phyloP scores from a whole-genome alignment of 2,888 invertebrate species.

The Strigamia maritima region DNA sequence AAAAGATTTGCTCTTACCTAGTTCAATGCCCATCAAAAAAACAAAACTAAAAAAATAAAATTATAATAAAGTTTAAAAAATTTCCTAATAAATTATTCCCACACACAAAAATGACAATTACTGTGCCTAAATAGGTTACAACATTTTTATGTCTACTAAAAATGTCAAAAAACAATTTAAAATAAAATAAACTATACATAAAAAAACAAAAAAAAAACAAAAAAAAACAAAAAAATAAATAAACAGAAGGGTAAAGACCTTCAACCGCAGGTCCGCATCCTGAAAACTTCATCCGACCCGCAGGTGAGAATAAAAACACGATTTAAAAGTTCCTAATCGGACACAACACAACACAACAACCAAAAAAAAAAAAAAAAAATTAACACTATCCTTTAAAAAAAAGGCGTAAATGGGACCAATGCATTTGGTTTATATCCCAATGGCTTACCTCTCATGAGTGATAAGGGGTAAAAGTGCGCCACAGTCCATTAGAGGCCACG shows the following conservation, averaged over 20 bases:
- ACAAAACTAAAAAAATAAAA: neutral
- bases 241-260: neutral
- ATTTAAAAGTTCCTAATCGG: no score
- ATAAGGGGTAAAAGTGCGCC: neutral
- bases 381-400: neutral
- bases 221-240: neutral
- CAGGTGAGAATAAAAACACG: no score
- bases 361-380: no score
- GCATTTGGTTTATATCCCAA: neutral
- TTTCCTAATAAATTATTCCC: neutral
- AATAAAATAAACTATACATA: neutral
- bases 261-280: neutral
- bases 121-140: no score
- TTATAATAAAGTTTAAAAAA: neutral
- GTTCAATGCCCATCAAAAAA: neutral
- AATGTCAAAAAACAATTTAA: neutral
- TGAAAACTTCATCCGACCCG: no score
- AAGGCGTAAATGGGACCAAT: neutral
- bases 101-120: no score
- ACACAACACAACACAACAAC: neutral
- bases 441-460: slow-evolving; percentile 32
- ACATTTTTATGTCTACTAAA: neutral
- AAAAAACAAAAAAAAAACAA: no score
- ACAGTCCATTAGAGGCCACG: slow-evolving; percentile 35
- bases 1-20: neutral